Evolutionary conservation across 92 coral and sea anemone genomes (phyloP), one percentile per base, ranked within the genome.

Genomic region (Pocillopora grandis): DNA sequence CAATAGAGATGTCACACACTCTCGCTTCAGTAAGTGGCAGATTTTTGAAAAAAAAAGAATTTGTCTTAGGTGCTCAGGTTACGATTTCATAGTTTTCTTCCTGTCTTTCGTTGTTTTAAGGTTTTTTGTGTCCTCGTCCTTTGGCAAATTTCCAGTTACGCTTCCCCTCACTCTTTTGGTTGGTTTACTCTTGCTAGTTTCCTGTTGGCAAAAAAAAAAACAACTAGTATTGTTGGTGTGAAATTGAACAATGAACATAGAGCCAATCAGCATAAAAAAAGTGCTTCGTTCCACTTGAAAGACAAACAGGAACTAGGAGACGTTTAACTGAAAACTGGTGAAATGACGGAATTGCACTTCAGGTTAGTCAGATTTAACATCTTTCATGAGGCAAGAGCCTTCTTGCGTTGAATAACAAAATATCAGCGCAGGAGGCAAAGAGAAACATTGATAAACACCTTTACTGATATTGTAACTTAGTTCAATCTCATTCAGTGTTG

Each of bases 101-200:
- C 60, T n/a, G 20, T 81, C 70, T 59, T 58, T 18, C 31, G 31
- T 27, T 81, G 59, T 71, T 48, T 81, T 60, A 31, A 61, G 68
- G 61, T 21, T 12, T 60, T 81, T 81, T 9, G 9, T 31, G 49
- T 2, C 70, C 71, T 36, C 71, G 36, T 35, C 42, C 55, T 58
- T 33, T 59, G 19, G n/a, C 14, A 70, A 35, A 35, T 70, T 17
- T 37, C 7, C 60, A 19, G 58, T 61, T 13, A 5, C 21, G 18
- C 77, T n/a, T 58, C 69, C 60, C 48, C n/a, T 81, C 8, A 60
- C 42, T 48, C 70, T 80, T 58, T 80, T 81, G 57, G 64, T 37
- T 11, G 77, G 52, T 81, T 71, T 70, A 12, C 64, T 71, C 55
- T 70, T 48, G 18, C 15, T 48, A 37, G 76, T 12, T 60, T 81